phyloP scores from a whole-genome alignment of 2,888 invertebrate genomes.

The Neocrepidodera transversa region DNA sequence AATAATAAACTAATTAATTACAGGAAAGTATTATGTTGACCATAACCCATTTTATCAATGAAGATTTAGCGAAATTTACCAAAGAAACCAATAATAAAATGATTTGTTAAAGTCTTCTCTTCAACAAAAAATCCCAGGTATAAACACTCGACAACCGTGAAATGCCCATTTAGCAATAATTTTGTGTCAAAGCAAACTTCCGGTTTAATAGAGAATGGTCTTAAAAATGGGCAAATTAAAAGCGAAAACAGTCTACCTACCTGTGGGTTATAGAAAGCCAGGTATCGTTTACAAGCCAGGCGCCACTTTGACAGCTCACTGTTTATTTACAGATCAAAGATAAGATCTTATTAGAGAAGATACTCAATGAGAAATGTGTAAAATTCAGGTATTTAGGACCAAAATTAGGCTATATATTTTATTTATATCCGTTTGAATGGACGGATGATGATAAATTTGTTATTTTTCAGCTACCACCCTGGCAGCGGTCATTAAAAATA shows the following conservation, averaged over 20 bases:
- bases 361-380: constrained; percentile 21
- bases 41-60: too few relatives aligned
- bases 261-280: constrained; percentile 42
- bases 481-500: too few relatives aligned
- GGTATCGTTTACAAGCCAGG: constrained; percentile 47
- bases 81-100: too few relatives aligned
- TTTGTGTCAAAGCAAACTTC: constrained; percentile 44
- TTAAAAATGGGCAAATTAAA: constrained; percentile 36
- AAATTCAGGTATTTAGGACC: constrained; percentile 14
- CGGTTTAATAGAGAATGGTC: constrained; percentile 33
- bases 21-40: too few relatives aligned
- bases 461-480: too few relatives aligned
- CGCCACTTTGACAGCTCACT: constrained; percentile 54
- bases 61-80: too few relatives aligned
- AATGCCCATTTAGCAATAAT: constrained; percentile 28
- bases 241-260: constrained; percentile 39
- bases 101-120: too few relatives aligned
- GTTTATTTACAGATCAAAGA: constrained; percentile 50
- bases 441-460: not conserved
- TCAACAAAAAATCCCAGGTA: constrained; percentile 22
- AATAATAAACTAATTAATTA: too few relatives aligned
- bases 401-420: constrained; percentile 14
- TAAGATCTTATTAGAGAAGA: constrained; percentile 44
- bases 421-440: not conserved
- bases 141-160: constrained; percentile 28